Evolutionary conservation across 2,797 vertebrate genomes (phyloP).

Genomic region (Melopsittacus undulatus): DNA sequence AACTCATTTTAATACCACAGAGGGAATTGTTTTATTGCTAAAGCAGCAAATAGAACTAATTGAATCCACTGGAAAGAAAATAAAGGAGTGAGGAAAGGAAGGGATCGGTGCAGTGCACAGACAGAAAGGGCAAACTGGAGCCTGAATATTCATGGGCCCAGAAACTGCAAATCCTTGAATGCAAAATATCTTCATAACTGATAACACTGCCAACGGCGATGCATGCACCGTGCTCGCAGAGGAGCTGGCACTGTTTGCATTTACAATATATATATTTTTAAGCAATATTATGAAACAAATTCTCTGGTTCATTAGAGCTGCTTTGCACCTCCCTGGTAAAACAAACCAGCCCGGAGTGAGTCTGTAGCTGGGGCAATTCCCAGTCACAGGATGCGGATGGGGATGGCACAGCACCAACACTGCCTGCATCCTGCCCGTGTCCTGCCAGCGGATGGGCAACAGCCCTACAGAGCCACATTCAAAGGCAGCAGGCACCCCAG

Average conservation of each 20-base stretch:
- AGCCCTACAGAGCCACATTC: rapidly evolving
- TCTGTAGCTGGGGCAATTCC: rapidly evolving
- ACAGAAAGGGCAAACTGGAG: neutral
- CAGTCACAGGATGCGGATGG: rapidly evolving
- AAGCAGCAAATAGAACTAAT: constrained; percentile 80
- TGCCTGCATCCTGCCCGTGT: neutral
- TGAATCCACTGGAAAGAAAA: constrained; percentile 69
- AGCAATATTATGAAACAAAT: neutral
- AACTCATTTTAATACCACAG: constrained; percentile 74
- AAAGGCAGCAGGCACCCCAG: rapidly evolving
- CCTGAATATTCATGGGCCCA: constrained; percentile 52
- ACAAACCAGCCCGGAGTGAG: neutral
- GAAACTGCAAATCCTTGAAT: constrained; percentile 32
- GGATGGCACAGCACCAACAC: neutral
- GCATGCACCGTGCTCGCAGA: neutral
- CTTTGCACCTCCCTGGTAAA: neutral
- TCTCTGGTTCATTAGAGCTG: neutral
- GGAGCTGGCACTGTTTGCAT: neutral
- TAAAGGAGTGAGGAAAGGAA: neutral
- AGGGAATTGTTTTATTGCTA: constrained; percentile 77
- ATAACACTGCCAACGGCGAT: neutral
- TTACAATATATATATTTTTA: neutral
- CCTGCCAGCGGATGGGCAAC: neutral
- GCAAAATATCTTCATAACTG: constrained; percentile 49
- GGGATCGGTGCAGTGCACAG: neutral